phyloP scores from a whole-genome alignment of 2,888 invertebrate genomes.

The Euzophera pinguis region DNA sequence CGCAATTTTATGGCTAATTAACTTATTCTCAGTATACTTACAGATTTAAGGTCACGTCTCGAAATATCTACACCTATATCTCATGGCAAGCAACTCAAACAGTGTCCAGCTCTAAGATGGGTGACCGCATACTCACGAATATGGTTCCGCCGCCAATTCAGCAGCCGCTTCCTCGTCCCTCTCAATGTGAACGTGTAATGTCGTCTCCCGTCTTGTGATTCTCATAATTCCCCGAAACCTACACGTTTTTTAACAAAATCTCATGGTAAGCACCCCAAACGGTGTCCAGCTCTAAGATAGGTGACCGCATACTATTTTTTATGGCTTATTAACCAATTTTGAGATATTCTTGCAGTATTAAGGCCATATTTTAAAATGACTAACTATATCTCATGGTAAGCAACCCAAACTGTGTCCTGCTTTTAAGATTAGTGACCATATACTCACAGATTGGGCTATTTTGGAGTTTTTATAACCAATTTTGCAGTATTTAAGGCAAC shows the following conservation, averaged over 20 bases:
- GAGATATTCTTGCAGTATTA: no score
- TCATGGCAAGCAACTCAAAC: neutral
- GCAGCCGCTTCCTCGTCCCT: neutral
- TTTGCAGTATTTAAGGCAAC: no score
- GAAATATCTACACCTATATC: neutral
- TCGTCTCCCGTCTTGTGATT: no score
- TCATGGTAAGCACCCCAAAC: neutral
- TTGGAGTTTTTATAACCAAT: no score
- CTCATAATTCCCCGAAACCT: no score
- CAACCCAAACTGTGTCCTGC: neutral
- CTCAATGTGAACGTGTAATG: no score
- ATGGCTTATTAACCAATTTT: no score
- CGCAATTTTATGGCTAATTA: no score
- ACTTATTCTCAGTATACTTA: no score
- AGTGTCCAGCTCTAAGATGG: neutral
- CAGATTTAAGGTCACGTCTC: no score
- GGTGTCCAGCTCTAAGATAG: neutral
- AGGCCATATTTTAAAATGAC: no score
- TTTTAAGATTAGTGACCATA: neutral
- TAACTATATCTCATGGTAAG: neutral
- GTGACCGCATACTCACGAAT: conserved; percentile 39
- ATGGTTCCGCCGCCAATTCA: conserved; percentile 24
- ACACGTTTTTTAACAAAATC: neutral
- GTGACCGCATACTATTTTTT: neutral
- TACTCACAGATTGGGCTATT: no score